Evolutionary conservation across 1,140 invertebrate species (phyloP).

Genomic region (Platyura marginata): DNA sequence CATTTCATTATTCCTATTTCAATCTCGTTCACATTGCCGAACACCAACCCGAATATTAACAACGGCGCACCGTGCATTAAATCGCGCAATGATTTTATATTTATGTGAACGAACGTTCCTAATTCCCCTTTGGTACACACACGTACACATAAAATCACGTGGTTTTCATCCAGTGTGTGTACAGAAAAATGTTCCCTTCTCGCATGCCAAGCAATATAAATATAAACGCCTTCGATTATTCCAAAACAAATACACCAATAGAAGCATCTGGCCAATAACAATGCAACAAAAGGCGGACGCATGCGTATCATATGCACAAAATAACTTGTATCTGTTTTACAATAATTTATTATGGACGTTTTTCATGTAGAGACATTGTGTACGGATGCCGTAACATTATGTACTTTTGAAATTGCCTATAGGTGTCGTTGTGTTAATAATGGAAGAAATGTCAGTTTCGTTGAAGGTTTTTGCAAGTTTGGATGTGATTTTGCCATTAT

Average conservation of each 20-base stretch:
- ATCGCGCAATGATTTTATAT: too few species aligned
- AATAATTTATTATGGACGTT: background rate
- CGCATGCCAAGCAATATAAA: background rate
- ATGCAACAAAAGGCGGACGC: background rate
- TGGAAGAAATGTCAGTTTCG: slow-evolving; percentile 4
- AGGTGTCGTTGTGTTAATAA: background rate
- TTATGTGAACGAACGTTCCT: too few species aligned
- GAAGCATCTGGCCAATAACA: background rate
- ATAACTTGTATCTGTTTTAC: background rate
- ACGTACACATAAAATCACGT: too few species aligned
- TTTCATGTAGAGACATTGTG: too few species aligned
- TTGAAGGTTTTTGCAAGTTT: slow-evolving; percentile 5
- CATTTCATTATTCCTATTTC: too few species aligned
- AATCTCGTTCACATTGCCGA: too few species aligned
- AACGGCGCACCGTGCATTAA: too few species aligned
- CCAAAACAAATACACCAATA: background rate
- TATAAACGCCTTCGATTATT: background rate
- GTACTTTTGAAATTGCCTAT: too few species aligned
- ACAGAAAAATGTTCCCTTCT: background rate
- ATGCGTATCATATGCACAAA: background rate
- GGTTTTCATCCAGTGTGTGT: background rate
- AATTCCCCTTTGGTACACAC: too few species aligned
- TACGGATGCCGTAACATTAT: too few species aligned
- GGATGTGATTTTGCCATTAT: background rate
- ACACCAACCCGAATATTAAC: too few species aligned